These are phyloP conservation scores for Drosophila aldrichi DNA, from an alignment of 2,888 invertebrate species.

Conservation along the genomic window DNA sequence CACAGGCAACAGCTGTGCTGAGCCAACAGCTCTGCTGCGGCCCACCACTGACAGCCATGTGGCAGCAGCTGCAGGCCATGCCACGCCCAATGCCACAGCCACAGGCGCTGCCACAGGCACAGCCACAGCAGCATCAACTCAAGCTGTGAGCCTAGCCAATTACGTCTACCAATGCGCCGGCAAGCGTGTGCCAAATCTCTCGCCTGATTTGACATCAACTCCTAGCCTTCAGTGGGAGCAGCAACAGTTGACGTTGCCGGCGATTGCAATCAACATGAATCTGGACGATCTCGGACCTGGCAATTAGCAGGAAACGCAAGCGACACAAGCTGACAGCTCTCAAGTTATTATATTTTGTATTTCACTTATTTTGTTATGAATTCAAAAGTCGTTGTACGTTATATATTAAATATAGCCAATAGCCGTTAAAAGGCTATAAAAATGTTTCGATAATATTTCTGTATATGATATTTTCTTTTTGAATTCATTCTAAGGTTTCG, in stretches of 20 bases:
- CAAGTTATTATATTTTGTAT: constrained; percentile 11
- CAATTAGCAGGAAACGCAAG: not conserved
- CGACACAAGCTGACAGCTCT: no score
- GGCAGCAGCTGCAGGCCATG: constrained; percentile 6
- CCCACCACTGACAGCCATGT: constrained; percentile 30
- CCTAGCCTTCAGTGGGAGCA: not conserved
- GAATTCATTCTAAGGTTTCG: no score
- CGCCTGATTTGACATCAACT: constrained; percentile 23
- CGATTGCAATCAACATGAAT: not conserved
- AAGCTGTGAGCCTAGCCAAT: constrained; percentile 40
- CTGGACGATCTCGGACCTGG: not conserved
- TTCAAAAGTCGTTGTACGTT: not conserved
- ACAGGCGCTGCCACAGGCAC: constrained; percentile 1
- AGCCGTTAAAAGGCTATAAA: not conserved
- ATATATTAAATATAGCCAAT: not conserved
- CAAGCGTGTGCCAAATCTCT: constrained; percentile 32
- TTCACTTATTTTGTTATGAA: not conserved
- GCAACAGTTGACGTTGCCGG: constrained; percentile 5
- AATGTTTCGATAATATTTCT: no score
- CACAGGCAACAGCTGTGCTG: constrained; percentile 45
- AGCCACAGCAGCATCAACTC: constrained; percentile 12
- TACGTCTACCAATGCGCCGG: constrained; percentile 59
- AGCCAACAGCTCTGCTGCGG: constrained; percentile 33
- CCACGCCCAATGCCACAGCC: constrained; percentile 16
- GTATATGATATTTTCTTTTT: no score